Evolutionary conservation across 2,888 invertebrate genomes (phyloP).

Genomic region (Stenchaetothrips biformis): DNA sequence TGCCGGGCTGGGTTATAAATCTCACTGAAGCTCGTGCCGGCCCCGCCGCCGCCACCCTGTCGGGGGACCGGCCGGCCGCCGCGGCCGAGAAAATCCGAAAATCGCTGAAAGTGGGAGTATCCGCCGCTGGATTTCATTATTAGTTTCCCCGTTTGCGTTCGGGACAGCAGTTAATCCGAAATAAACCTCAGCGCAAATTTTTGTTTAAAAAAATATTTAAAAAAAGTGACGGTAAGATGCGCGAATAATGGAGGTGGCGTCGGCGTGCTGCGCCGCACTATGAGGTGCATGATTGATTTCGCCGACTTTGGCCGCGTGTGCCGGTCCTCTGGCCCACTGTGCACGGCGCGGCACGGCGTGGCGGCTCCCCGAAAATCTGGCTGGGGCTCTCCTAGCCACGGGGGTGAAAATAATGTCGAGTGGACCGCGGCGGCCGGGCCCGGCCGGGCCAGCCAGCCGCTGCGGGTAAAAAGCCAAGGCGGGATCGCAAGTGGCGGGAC

Average conservation of each 20-base stretch:
- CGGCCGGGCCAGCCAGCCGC: not conserved
- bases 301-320: too few relatives aligned
- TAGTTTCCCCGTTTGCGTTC: not conserved
- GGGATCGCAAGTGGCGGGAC: not conserved
- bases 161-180: not conserved
- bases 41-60: not conserved
- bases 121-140: conserved; percentile 12
- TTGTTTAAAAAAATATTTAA: not conserved
- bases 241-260: too few relatives aligned
- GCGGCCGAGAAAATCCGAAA: not conserved
- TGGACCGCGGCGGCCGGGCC: not conserved
- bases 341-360: too few relatives aligned
- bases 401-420: conserved; percentile 13
- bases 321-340: too few relatives aligned
- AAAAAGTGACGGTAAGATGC: not conserved
- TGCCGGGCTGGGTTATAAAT: conserved; percentile 1
- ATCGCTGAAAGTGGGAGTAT: conserved; percentile 12
- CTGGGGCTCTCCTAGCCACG: not conserved
- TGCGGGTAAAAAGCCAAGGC: conserved; percentile 6
- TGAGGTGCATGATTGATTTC: not conserved
- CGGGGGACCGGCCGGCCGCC: not conserved
- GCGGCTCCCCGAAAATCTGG: too few relatives aligned
- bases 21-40: not conserved
- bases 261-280: not conserved
- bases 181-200: not conserved